phyloP scores from a whole-genome alignment of 1,140 invertebrate species.

The Platyura marginata region DNA sequence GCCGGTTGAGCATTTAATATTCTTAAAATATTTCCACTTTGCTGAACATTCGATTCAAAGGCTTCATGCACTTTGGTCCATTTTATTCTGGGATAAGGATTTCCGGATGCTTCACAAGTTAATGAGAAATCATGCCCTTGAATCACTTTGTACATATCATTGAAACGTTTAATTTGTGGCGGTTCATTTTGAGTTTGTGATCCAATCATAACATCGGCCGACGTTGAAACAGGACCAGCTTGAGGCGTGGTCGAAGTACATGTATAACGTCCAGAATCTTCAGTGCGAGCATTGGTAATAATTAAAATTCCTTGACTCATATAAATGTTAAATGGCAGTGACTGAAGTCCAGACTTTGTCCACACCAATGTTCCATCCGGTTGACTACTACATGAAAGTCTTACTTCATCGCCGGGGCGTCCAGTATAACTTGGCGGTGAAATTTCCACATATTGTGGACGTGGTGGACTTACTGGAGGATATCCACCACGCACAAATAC shows the following conservation, averaged over 20 bases:
- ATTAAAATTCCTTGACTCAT: conserved; percentile 47
- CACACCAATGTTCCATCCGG: conserved; percentile 28
- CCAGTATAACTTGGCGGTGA: conserved; percentile 35
- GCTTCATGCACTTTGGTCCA: conserved; percentile 53
- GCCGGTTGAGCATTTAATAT: conserved; percentile 48
- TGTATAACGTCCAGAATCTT: conserved; percentile 63
- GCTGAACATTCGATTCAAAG: conserved; percentile 39
- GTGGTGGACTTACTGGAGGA: conserved; percentile 8
- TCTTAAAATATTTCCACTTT: conserved; percentile 45
- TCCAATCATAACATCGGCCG: not conserved
- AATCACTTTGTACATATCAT: conserved; percentile 46
- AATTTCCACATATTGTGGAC: conserved; percentile 25
- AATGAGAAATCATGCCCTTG: conserved; percentile 62
- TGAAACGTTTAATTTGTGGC: conserved; percentile 39
- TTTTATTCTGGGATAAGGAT: conserved; percentile 46
- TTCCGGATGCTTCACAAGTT: conserved; percentile 48
- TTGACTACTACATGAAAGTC: conserved; percentile 29
- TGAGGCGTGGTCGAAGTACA: conserved; percentile 40
- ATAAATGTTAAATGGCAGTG: conserved; percentile 34
- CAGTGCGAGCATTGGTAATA: conserved; percentile 40
- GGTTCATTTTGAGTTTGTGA: conserved; percentile 1
- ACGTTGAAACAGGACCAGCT: conserved; percentile 11
- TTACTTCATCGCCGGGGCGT: conserved; percentile 31
- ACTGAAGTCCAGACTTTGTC: conserved; percentile 30
- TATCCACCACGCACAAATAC: conserved; percentile 35